These are phyloP conservation scores for Sinella curviseta DNA, from an alignment of 1,140 invertebrate genomes.

Conservation along the genomic window DNA sequence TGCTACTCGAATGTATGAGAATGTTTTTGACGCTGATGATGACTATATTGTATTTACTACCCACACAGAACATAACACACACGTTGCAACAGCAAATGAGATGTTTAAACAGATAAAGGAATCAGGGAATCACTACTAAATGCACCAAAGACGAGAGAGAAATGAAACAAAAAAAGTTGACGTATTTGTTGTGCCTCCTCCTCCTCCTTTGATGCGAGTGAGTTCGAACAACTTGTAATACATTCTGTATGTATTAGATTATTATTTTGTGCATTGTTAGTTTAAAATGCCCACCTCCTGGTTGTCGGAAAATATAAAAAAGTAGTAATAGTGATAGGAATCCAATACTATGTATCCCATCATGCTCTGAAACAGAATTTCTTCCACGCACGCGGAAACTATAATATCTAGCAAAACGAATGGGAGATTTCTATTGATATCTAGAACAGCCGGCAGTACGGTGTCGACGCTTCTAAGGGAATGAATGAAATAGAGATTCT, in stretches of 20 bases:
- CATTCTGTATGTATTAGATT: not conserved
- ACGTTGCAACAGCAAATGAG: not conserved
- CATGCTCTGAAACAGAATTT: too few species aligned
- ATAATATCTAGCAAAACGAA: too few species aligned
- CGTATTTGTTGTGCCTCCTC: not conserved
- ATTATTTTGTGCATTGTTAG: conserved; percentile 2
- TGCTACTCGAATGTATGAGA: conserved; percentile 18
- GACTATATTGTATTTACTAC: not conserved
- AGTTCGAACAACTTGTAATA: not conserved
- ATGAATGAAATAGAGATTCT: too few species aligned
- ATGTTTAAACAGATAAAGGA: not conserved
- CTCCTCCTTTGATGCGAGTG: not conserved
- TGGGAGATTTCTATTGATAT: too few species aligned
- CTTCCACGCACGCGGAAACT: too few species aligned
- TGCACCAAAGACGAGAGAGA: not conserved
- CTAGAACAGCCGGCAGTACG: too few species aligned
- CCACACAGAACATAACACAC: not conserved
- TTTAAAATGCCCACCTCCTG: conserved; percentile 10
- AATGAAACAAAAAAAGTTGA: not conserved
- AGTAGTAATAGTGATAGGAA: not conserved
- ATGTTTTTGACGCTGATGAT: conserved; percentile 8
- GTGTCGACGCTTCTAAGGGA: too few species aligned
- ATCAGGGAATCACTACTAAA: not conserved
- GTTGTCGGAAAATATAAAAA: not conserved
- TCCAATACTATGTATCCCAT: not conserved